These are phyloP conservation scores for Erythrocercus mccallii DNA, from an alignment of 2,113 vertebrate genomes.

Conservation along the genomic window DNA sequence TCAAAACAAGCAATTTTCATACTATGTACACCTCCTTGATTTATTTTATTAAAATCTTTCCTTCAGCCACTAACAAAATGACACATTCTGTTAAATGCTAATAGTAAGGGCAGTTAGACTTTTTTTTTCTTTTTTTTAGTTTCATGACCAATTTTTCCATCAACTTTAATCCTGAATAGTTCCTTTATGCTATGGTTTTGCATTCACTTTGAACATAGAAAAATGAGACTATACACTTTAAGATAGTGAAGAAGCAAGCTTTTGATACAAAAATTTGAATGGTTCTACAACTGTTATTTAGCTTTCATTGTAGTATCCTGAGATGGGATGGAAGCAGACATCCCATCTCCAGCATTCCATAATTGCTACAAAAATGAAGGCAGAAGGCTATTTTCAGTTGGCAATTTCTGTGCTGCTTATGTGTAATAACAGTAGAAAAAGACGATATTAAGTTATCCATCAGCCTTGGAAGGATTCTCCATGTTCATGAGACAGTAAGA, in stretches of 20 bases:
- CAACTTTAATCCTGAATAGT: not conserved
- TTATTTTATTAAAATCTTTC: not conserved
- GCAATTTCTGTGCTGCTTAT: not conserved
- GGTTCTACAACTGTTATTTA: not conserved
- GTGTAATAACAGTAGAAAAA: not conserved
- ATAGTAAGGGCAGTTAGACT: not conserved
- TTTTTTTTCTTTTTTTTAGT: not conserved
- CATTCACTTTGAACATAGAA: not conserved
- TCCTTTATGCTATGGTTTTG: not conserved
- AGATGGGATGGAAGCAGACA: not conserved
- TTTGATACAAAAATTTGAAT: not conserved
- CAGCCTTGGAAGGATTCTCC: not conserved
- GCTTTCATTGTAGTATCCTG: not conserved
- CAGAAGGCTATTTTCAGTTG: not conserved
- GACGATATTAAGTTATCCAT: not conserved
- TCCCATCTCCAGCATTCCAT: not conserved
- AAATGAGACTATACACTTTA: not conserved
- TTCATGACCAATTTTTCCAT: not conserved
- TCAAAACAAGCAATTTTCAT: constrained; percentile 22
- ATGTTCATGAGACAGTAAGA: not conserved
- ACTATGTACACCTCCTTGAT: not conserved
- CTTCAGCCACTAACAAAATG: not conserved
- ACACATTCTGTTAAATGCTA: not conserved
- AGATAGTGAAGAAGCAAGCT: not conserved
- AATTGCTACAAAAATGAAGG: not conserved